Evolutionary conservation across 2,888 invertebrate genomes (phyloP).

Genomic region (Drosophila mayaguana): DNA sequence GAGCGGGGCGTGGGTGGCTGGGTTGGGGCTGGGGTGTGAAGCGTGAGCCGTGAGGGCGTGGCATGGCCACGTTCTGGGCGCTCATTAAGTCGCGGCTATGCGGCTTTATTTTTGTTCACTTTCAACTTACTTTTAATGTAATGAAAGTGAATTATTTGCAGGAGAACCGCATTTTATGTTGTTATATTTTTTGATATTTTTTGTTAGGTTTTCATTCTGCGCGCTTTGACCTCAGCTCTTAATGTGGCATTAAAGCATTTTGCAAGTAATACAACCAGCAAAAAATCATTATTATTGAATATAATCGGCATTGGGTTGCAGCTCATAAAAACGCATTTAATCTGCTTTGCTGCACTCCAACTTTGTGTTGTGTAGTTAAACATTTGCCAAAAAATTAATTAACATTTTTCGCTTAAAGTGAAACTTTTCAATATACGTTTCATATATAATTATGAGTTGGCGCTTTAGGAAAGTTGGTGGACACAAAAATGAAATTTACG

Average conservation of each 20-base stretch:
- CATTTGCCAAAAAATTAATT: background rate
- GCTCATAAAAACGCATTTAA: slow-evolving; percentile 6
- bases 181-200: slow-evolving; percentile 19
- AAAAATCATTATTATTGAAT: background rate
- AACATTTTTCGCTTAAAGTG: background rate
- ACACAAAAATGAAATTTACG: background rate
- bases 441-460: background rate
- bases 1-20: slow-evolving; percentile 64
- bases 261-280: background rate
- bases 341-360: slow-evolving; percentile 1
- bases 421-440: background rate
- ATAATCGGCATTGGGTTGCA: background rate
- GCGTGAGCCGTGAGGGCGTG: background rate
- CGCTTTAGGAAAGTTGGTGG: background rate
- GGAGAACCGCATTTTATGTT: slow-evolving; percentile 39
- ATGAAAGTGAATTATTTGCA: slow-evolving; percentile 56
- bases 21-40: background rate
- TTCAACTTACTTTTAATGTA: slow-evolving; percentile 40
- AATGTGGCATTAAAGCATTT: slow-evolving; percentile 13
- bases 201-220: background rate
- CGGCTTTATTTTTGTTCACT: slow-evolving; percentile 64
- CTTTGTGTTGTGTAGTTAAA: background rate
- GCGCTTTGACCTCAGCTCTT: slow-evolving; percentile 17
- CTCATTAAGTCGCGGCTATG: slow-evolving; percentile 76
- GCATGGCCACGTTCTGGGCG: slow-evolving; percentile 46